These are phyloP conservation scores for Verasper variegatus DNA, from an alignment of 2,113 vertebrate genomes.

Conservation along the genomic window DNA sequence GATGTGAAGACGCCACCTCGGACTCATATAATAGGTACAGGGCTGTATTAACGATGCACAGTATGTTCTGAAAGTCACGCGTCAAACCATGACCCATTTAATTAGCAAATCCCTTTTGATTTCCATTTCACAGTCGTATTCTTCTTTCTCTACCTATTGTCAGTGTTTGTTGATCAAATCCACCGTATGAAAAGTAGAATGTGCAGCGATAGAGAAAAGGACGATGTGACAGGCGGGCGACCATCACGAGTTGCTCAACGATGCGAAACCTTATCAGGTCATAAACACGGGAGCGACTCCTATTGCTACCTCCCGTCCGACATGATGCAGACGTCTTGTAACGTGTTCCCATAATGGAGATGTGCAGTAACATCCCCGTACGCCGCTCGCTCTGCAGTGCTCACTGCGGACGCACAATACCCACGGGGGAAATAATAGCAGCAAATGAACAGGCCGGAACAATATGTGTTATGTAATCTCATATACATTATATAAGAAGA, in stretches of 20 bases:
- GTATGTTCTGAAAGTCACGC: no score
- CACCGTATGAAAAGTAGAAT: no score
- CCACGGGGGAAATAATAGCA: not conserved
- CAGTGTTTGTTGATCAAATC: no score
- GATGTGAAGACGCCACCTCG: no score
- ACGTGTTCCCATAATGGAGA: slow-evolving; percentile 18
- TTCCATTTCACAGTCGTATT: no score
- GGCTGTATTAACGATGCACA: no score
- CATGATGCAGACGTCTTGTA: not conserved
- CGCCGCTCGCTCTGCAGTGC: not conserved
- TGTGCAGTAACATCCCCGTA: slow-evolving; percentile 1
- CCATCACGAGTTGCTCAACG: not conserved
- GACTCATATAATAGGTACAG: no score
- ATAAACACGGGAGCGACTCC: no score
- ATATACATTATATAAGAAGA: not conserved
- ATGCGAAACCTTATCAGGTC: not conserved
- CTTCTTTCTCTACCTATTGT: no score
- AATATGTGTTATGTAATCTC: slow-evolving; percentile 13
- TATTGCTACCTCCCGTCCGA: not conserved
- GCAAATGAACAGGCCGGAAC: not conserved
- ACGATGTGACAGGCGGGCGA: not conserved
- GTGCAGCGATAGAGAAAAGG: not conserved
- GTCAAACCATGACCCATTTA: no score
- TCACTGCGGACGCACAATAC: not conserved
- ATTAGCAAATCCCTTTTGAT: no score